phyloP scores from a whole-genome alignment of 2,113 vertebrate species.

The Strigops habroptila region DNA sequence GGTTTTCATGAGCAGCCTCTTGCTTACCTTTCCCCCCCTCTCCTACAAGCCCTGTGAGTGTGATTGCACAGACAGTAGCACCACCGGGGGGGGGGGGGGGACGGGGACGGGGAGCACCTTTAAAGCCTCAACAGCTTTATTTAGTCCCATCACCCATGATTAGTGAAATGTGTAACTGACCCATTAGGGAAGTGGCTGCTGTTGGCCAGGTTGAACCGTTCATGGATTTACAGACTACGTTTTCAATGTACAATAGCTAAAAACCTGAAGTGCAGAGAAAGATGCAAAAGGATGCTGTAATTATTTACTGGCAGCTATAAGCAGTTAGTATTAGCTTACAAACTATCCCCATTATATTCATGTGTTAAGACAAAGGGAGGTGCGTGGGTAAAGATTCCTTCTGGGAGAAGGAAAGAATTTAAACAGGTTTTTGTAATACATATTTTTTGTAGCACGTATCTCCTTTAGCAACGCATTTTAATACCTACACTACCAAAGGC shows the following conservation, averaged over 20 bases:
- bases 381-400: neutral
- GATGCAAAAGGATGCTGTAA: accelerated
- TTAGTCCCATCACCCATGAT: accelerated
- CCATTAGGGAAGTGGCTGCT: accelerated
- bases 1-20: neutral
- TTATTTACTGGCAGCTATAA: neutral
- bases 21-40: neutral
- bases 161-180: neutral
- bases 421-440: neutral
- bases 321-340: too few relatives aligned
- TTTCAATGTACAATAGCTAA: neutral
- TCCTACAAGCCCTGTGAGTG: neutral
- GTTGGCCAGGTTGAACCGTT: neutral
- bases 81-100: too few relatives aligned
- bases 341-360: accelerated
- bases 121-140: neutral
- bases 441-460: neutral
- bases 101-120: too few relatives aligned
- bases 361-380: accelerated
- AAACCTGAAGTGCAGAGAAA: neutral
- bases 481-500: neutral
- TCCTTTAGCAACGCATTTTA: neutral
- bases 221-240: accelerated
- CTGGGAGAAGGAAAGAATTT: neutral
- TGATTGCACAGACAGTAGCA: accelerated